Evolutionary conservation across 2,797 vertebrate species (phyloP), one percentile per base, ranked within the genome.

Genomic region (Platyrinchus mystaceus): DNA sequence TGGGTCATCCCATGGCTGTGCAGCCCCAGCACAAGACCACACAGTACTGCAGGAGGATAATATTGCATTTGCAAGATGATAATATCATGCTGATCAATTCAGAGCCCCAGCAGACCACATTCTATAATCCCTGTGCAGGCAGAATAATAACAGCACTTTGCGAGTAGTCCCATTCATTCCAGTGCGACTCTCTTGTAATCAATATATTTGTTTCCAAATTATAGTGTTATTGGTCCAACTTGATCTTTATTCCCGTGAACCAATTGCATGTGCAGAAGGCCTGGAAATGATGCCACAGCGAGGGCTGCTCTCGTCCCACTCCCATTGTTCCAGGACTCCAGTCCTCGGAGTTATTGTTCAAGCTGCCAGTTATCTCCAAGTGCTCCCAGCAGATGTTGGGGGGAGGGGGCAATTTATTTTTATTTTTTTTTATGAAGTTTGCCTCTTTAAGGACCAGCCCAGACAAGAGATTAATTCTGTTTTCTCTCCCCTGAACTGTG

Each of bases 191-290:
- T 95, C 95, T 95, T 90, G 93, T 96, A 95, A 96, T 96, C 95
- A 96, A 96, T 97, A 96, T 88, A 95, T 97, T 96, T 97, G 95
- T 96, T 97, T 75, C 91, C 95, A 95, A 96, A 96, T 96, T 96
- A 97, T 94, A 97, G 95, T 96, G 85, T 70, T 88, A 96, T 97
- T 84, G 95, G 89, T 97, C 95, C 96, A 97, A 95, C 89, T 95
- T 96, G 96, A 96, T 96, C 96, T 96, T 95, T 94, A 94, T 95
- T 95, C 87, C 95, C 0, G 1, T 14, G 44, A 84, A 77, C 79
- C 94, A 96, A 93, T 88, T 92, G 91, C 88, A 6, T 76, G 87
- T 94, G 93, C 87, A 93, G 95, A n/a, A 96, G 95, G 95, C 89
- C 96, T 97, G 95, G 95, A 96, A 97, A 87, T 13, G 92, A 74